Evolutionary conservation across 2,888 invertebrate genomes (phyloP).

Genomic region (Lissonota sp.): DNA sequence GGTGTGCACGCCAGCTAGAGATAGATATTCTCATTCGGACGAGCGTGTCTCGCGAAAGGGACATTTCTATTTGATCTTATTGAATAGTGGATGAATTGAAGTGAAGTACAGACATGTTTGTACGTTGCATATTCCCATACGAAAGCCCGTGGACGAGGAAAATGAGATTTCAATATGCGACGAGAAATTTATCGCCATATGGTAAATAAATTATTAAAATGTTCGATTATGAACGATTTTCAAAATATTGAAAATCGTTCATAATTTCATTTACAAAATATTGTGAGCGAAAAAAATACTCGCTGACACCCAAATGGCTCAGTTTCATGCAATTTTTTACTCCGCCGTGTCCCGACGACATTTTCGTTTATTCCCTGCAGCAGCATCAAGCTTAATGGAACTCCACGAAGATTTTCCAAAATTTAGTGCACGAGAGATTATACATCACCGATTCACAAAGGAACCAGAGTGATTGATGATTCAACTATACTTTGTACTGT

Average conservation of each 20-base stretch:
- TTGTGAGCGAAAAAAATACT: no score
- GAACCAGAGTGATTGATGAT: neutral
- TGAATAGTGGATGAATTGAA: slow-evolving; percentile 13
- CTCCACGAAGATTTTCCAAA: neutral
- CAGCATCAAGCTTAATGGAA: neutral
- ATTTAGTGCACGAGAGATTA: neutral
- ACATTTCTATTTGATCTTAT: slow-evolving; percentile 38
- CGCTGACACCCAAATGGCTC: no score
- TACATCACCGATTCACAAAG: slow-evolving; percentile 10
- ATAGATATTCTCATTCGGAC: slow-evolving; percentile 35
- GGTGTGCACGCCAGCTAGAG: slow-evolving; percentile 9
- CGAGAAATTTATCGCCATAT: no score
- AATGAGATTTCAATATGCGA: no score
- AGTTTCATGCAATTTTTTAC: no score
- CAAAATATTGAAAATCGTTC: no score
- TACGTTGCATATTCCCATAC: neutral
- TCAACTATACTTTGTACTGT: neutral
- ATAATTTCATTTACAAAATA: no score
- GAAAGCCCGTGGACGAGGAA: no score
- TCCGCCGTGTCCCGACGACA: no score
- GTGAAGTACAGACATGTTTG: slow-evolving; percentile 1
- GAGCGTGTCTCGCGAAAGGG: slow-evolving; percentile 12
- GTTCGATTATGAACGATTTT: no score
- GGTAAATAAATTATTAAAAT: no score
- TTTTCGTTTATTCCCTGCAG: no score